Evolutionary conservation across 2,113 vertebrate species (phyloP).

Genomic region (Leptocoma aspasia): DNA sequence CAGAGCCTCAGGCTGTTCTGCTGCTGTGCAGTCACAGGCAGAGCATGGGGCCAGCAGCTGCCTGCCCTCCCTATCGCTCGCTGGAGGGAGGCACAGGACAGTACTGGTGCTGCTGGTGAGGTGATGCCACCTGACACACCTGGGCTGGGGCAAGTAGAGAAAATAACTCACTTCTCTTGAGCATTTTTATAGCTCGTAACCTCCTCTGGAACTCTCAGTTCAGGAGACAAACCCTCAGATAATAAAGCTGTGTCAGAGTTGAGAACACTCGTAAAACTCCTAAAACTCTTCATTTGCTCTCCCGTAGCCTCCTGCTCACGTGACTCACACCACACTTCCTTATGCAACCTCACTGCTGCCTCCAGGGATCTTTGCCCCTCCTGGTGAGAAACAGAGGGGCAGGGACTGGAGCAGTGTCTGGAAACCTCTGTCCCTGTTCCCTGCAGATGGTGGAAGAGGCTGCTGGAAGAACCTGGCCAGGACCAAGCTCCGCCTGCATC

Average conservation of each 20-base stretch:
- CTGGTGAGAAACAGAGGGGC: rapidly evolving
- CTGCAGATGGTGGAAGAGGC: not conserved
- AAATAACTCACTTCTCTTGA: not conserved
- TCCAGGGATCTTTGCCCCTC: not conserved
- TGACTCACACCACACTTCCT: not conserved
- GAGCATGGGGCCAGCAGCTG: rapidly evolving
- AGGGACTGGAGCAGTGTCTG: rapidly evolving
- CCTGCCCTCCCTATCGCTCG: rapidly evolving
- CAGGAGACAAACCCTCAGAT: not conserved
- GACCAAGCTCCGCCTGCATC: not conserved
- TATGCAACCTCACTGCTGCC: not conserved
- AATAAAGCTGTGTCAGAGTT: not conserved
- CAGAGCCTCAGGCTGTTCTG: not conserved
- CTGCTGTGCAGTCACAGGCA: rapidly evolving
- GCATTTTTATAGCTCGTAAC: not conserved
- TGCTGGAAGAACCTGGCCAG: not conserved
- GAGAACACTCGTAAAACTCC: not conserved
- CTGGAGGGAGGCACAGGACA: not conserved
- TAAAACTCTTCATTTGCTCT: not conserved
- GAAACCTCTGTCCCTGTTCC: not conserved
- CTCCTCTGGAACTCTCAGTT: not conserved
- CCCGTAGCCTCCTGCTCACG: not conserved
- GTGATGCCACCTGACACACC: not conserved
- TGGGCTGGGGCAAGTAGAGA: not conserved
- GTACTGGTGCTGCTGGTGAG: rapidly evolving